Base-by-base conservation (phyloP, 2,888 invertebrate species). In the Bugula neritina region DNA sequence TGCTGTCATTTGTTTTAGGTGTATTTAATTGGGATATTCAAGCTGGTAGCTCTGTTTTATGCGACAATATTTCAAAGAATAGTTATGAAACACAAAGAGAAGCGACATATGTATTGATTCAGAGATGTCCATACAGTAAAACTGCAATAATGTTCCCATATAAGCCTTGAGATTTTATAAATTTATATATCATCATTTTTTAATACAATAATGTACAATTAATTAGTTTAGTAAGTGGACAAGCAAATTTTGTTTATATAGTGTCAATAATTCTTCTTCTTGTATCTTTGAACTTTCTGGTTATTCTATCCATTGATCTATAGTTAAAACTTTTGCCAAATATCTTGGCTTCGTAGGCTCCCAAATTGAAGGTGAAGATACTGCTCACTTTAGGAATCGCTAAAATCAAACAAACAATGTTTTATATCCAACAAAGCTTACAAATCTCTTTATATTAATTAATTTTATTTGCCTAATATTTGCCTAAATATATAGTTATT, bases 261-360 rank as follows among this genome's bases (percentile, higher is more conserved):
- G 43, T 43, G 43, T 43, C 5, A 17, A 17, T 5, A 43, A 43
- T 43, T 43, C 5, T 43, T 43, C 43, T 43, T 43, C 43, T 17
- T 10, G 43, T 17, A 43, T 43, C 87, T 84, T 92, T 93, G 69
- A 92, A 88, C 84, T 92, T 93, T 78, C 90, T 92, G 0, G 89
- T 89, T 17, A 91, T 90, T 75, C 94, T 86, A 77, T 94, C 93
- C 0, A 90, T 90, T 0, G 93, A 90, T 74, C 90, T 87, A n/a
- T 89, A 87, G 77, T 88, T 87, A 71, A 94, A 87, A 81, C 92
- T 90, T 83, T 92, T 92, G 10, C 95, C 95, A 85, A 91, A 92
- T 71, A 95, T 86, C 71, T 90, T 90, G 74, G 91, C 87, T 72
- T 86, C 85, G 75, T 88, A 85, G 69, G 86, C 86, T 34, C 87